Evolutionary conservation across 53 echinoderm and acorn worm genomes (phyloP), one percentile per base, ranked within the genome.

Genomic region (Crossaster papposus): DNA sequence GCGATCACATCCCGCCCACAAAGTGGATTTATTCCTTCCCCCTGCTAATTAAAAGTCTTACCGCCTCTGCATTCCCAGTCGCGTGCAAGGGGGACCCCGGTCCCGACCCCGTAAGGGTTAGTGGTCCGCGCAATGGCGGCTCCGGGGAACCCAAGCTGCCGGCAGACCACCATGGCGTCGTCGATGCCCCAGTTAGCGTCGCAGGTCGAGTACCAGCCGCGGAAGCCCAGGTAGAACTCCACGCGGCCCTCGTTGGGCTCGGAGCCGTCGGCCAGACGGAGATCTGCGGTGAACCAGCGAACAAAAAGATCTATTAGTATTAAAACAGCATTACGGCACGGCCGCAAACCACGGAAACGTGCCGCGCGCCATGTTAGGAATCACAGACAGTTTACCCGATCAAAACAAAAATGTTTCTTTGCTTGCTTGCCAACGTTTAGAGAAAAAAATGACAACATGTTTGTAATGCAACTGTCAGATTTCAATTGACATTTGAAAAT

Each of bases 201-300:
- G 54, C 96, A 96, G 11, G 94, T 92, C 30, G 91, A 72, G 82
- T 89, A 96, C 96, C 96, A 96, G 14, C 96, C 96, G 12, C 91
- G 84, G 78, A 26, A 28, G 12, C 96, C 96, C 11, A 96, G 91
- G 51, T 93, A 96, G 9, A 96, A 77, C 79, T 96, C 94, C 54
- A 96, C 92, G 18, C 92, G 88, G 54, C 96, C 96, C 17, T 90
- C 94, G 52, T 91, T 87, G 15, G 91, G 90, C 30, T 50, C 33
- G 14, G 72, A 37, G 14, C 93, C 94, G 70, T 91, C 88, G 37
- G 86, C 75, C 24, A 96, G 89, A 30, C 93, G 91, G 17, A 96
- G 24, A 71, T 96, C 96, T 96, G 90, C 62, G 29, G 75, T 18
- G 34, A 68, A 28, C 68, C 68, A 68, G 28, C 28, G 68, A 26